phyloP scores from a whole-genome alignment of 2,888 invertebrate genomes.

The Sympetrum striolatum region DNA sequence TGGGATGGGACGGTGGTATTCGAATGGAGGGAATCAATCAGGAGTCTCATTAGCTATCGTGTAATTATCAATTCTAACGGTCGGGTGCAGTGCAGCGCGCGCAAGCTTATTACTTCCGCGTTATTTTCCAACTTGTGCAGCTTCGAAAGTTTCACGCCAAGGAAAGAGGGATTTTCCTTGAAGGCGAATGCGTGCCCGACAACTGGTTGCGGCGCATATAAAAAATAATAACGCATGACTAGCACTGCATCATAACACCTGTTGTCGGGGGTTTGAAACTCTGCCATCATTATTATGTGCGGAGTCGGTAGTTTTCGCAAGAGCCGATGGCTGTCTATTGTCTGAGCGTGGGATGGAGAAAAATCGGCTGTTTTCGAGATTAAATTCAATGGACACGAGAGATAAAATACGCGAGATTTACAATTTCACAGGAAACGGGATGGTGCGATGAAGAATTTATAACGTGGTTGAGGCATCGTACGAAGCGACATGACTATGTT shows the following conservation, averaged over 20 bases:
- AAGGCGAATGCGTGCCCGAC: neutral
- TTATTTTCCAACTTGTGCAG: neutral
- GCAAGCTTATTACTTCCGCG: neutral
- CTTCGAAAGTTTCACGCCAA: neutral
- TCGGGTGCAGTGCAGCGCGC: neutral
- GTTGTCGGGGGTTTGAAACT: neutral
- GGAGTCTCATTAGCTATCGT: neutral
- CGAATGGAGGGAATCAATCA: neutral
- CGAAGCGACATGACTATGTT: neutral
- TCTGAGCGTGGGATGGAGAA: neutral
- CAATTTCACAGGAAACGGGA: neutral
- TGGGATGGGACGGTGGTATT: neutral
- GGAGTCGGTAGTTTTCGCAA: neutral
- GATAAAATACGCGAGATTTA: neutral
- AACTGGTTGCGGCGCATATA: neutral
- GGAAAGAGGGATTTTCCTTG: neutral
- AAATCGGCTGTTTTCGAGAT: neutral
- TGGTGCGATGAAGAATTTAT: neutral
- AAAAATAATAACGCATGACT: neutral
- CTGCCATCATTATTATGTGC: neutral
- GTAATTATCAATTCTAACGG: neutral
- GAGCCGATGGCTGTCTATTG: neutral
- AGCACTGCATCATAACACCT: constrained; percentile 1
- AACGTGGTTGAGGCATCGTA: neutral
- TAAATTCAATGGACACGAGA: neutral